Evolutionary conservation across 2,113 vertebrate species (phyloP).

Genomic region (Ahaetulla prasina): DNA sequence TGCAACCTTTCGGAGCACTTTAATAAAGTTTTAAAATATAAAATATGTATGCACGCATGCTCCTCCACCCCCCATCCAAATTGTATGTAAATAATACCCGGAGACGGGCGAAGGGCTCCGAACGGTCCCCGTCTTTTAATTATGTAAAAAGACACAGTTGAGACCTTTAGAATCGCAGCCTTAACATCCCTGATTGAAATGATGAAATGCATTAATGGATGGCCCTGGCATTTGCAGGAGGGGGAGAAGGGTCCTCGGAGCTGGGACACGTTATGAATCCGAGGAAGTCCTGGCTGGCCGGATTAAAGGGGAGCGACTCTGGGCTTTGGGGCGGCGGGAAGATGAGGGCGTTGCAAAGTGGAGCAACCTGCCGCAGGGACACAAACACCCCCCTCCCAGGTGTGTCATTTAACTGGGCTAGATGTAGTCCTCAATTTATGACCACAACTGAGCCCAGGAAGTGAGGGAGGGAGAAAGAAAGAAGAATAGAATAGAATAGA

Average conservation of each 20-base stretch:
- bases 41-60: neutral
- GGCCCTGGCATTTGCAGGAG: neutral
- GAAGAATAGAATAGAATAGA: too few species aligned
- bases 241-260: neutral
- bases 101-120: neutral
- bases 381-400: neutral
- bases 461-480: too few species aligned
- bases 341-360: neutral
- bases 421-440: neutral
- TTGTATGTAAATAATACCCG: slow-evolving; percentile 9
- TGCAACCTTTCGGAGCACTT: neutral
- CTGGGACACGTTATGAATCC: neutral
- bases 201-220: neutral
- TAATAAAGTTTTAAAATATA: slow-evolving; percentile 22
- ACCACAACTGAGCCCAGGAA: neutral
- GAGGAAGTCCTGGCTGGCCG: neutral
- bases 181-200: neutral
- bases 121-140: neutral
- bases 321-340: neutral
- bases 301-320: neutral
- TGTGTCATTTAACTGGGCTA: neutral
- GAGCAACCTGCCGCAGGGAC: neutral
- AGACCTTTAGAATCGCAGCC: neutral
- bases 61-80: neutral
- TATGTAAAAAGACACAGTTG: neutral